A percentile compares a stretch with the other conserved stretches of the same genome.
phyloP scores from a whole-genome alignment of 2,113 vertebrate genomes.

The Nyctibius bracteatus region DNA sequence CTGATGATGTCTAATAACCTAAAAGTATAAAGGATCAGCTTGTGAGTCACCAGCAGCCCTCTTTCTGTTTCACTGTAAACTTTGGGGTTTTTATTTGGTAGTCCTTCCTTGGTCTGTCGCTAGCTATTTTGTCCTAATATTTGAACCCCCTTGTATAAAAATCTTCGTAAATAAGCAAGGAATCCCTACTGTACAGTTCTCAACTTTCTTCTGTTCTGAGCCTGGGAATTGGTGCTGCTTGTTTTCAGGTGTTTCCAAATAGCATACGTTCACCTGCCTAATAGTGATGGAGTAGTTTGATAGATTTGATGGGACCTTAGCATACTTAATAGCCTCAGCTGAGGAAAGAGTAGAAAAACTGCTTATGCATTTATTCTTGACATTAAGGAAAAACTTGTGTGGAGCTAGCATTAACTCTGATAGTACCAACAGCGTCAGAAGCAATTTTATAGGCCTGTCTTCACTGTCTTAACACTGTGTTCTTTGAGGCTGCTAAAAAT shows the following conservation, averaged over 20 bases:
- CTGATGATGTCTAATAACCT: neutral
- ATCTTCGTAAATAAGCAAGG: neutral
- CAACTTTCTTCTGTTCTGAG: neutral
- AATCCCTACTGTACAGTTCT: neutral
- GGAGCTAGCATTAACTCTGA: neutral
- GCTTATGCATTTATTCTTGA: neutral
- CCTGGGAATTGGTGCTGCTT: neutral
- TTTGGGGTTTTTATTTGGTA: neutral
- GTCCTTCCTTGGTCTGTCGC: neutral
- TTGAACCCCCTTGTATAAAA: neutral
- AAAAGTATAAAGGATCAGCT: neutral
- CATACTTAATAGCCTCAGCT: neutral
- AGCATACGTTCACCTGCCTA: neutral
- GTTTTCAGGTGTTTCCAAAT: neutral
- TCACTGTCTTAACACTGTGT: neutral
- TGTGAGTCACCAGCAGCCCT: neutral
- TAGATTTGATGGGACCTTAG: neutral
- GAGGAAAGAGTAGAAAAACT: neutral
- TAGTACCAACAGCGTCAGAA: neutral
- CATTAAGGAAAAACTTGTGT: neutral
- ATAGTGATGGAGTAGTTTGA: neutral
- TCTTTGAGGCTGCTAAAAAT: neutral
- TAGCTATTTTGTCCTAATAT: neutral
- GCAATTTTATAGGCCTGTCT: neutral
- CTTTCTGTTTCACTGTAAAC: neutral